Evolutionary conservation across 1,140 invertebrate species (phyloP), one percentile per base, ranked within the genome.

Genomic region (Calycopis cecrops): DNA sequence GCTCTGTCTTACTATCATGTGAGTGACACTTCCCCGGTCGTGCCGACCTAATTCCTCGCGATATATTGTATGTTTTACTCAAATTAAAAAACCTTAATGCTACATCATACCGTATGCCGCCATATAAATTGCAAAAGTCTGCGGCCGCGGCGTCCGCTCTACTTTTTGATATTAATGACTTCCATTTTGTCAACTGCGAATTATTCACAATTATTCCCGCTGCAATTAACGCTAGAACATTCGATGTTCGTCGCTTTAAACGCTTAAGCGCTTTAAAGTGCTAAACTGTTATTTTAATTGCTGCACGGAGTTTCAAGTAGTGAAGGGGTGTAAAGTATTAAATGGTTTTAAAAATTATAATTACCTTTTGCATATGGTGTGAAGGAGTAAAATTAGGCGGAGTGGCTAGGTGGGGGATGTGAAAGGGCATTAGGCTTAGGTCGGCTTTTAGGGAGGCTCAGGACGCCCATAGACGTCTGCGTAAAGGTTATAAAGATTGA

Each of bases 81-180:
- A n/a, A n/a, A n/a, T n/a, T n/a, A n/a, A n/a, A n/a, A n/a, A n/a
- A n/a, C n/a, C n/a, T n/a, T n/a, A n/a, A n/a, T 28, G 6, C 21
- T 28, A 28, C 6, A 6, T 28, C 6, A 28, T 6, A 28, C 6
- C 21, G 21, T 28, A 28, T 28, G 2, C 21, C 21, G 76, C 78
- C 79, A 79, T 60, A 66, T 66, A 63, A 73, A 76, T 73, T 75
- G 77, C 73, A 79, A 79, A 82, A 82, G 80, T 72, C 73, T 67
- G 63, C 58, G 62, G 61, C 63, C 63, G 57, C 52, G 63, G 53
- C 64, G 62, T 67, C 70, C 14, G 37, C 51, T 37, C 50, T 21
- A 28, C 51, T 52, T 52, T 52, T 54, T 65, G 64, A 65, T 48
- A 57, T 77, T 3, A 75, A 82, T 79, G 71, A 79, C 68, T 77